Evolutionary conservation across 2,888 invertebrate genomes (phyloP).

Genomic region (Drosophila cyrtoloma): DNA sequence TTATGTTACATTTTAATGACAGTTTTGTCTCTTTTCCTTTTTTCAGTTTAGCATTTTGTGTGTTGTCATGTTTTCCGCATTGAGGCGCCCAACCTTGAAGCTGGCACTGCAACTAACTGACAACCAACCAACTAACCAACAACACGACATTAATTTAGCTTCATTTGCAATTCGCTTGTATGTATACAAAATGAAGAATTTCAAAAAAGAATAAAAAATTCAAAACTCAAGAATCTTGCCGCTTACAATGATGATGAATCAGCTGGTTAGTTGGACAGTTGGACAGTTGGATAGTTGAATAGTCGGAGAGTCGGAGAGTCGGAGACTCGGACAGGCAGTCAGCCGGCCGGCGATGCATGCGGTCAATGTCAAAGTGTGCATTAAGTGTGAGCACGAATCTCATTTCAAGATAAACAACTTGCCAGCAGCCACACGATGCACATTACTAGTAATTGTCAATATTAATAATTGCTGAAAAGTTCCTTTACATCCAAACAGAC

Average conservation of each 20-base stretch:
- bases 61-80: constrained; percentile 70
- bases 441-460: constrained; percentile 70
- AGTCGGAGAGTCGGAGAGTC: not conserved
- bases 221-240: constrained; percentile 52
- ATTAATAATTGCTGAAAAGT: constrained; percentile 59
- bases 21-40: constrained; percentile 50
- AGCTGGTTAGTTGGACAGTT: constrained; percentile 27
- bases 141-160: constrained; percentile 64
- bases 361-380: constrained; percentile 68
- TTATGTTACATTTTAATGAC: constrained; percentile 75
- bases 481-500: constrained; percentile 43
- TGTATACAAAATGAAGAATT: constrained; percentile 26
- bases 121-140: constrained; percentile 30
- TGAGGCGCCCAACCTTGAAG: constrained; percentile 71
- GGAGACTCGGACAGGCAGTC: constrained; percentile 9
- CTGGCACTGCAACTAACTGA: constrained; percentile 43
- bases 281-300: not conserved
- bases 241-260: constrained; percentile 60
- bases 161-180: constrained; percentile 72
- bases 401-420: constrained; percentile 83
- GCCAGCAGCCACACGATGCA: constrained; percentile 56
- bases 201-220: not conserved
- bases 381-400: constrained; percentile 65
- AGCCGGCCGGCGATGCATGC: constrained; percentile 68
- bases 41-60: constrained; percentile 47